phyloP scores from a whole-genome alignment of 2,888 invertebrate genomes.

The Geotrupes spiniger region DNA sequence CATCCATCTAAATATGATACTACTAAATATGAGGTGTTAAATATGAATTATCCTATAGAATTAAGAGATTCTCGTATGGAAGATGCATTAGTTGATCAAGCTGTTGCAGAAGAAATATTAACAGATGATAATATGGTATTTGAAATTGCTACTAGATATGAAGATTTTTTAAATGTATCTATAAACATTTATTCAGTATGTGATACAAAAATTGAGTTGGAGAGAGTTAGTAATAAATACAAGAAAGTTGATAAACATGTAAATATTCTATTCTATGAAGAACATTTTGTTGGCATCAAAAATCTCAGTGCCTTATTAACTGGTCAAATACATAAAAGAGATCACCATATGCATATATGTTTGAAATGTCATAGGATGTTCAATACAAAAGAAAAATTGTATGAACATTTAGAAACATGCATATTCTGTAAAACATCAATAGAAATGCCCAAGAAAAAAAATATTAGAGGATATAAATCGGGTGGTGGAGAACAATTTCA shows the following conservation, averaged over 20 bases:
- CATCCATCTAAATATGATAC: slow-evolving; percentile 8
- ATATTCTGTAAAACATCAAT: slow-evolving; percentile 6
- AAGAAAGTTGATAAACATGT: slow-evolving; percentile 1
- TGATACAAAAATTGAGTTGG: too few relatives aligned
- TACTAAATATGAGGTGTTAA: slow-evolving; percentile 8
- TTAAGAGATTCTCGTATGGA: slow-evolving; percentile 7
- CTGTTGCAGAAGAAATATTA: too few relatives aligned
- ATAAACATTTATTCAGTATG: slow-evolving; percentile 7
- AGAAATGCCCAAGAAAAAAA: slow-evolving; percentile 2
- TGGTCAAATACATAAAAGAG: slow-evolving; percentile 12
- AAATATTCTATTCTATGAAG: background rate
- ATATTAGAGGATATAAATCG: slow-evolving; percentile 4
- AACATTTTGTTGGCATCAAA: slow-evolving; percentile 4
- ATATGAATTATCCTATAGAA: slow-evolving; percentile 10
- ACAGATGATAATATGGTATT: too few relatives aligned
- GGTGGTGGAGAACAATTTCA: too few relatives aligned
- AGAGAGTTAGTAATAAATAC: slow-evolving; percentile 5
- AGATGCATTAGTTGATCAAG: too few relatives aligned
- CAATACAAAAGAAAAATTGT: slow-evolving; percentile 5
- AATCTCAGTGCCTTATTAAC: slow-evolving; percentile 11
- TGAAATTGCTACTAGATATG: slow-evolving; percentile 9
- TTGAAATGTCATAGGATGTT: slow-evolving; percentile 6
- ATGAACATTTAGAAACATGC: slow-evolving; percentile 4
- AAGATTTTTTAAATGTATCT: slow-evolving; percentile 13
- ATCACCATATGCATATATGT: slow-evolving; percentile 11